Percentiles rank a stretch among this genome's conserved stretches.
These are phyloP conservation scores for Trypoxylon attenuatum DNA, from an alignment of 2,888 invertebrate genomes.

Conservation along the genomic window DNA sequence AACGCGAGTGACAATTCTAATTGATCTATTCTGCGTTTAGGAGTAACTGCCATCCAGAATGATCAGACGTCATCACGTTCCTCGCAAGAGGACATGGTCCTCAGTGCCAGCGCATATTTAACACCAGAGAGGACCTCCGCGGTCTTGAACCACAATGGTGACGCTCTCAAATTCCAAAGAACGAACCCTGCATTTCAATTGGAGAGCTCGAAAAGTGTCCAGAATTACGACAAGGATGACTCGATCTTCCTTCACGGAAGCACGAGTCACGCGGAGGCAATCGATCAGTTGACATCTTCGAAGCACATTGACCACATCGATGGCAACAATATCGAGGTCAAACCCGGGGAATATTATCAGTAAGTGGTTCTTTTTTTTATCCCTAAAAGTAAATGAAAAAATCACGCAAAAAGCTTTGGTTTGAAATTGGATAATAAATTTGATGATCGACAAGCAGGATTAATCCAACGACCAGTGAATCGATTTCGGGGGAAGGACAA, in stretches of 20 bases:
- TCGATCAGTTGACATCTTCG: slow-evolving; percentile 64
- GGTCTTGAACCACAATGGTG: slow-evolving; percentile 31
- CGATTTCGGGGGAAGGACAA: slow-evolving; percentile 82
- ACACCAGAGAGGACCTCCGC: slow-evolving; percentile 60
- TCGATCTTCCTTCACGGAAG: slow-evolving; percentile 35
- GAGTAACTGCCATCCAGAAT: slow-evolving; percentile 63
- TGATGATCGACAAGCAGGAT: slow-evolving; percentile 49
- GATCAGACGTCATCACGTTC: slow-evolving; percentile 62
- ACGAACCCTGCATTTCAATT: slow-evolving; percentile 55
- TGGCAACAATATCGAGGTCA: slow-evolving; percentile 71
- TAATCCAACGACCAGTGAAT: slow-evolving; percentile 61
- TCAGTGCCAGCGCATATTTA: slow-evolving; percentile 62
- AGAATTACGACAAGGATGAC: slow-evolving; percentile 43
- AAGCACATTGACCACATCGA: slow-evolving; percentile 69
- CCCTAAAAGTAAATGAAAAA: neutral
- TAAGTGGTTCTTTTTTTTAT: slow-evolving; percentile 35
- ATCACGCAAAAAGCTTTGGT: too few species aligned
- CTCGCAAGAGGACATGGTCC: slow-evolving; percentile 55
- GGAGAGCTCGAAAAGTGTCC: slow-evolving; percentile 61
- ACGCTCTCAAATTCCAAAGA: slow-evolving; percentile 51
- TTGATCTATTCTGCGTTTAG: slow-evolving; percentile 48
- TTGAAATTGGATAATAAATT: neutral
- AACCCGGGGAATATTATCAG: slow-evolving; percentile 68
- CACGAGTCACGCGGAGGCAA: slow-evolving; percentile 49
- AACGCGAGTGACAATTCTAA: neutral